These are phyloP conservation scores for Mimachlamys varia DNA, from an alignment of 2,888 invertebrate species.

Conservation along the genomic window DNA sequence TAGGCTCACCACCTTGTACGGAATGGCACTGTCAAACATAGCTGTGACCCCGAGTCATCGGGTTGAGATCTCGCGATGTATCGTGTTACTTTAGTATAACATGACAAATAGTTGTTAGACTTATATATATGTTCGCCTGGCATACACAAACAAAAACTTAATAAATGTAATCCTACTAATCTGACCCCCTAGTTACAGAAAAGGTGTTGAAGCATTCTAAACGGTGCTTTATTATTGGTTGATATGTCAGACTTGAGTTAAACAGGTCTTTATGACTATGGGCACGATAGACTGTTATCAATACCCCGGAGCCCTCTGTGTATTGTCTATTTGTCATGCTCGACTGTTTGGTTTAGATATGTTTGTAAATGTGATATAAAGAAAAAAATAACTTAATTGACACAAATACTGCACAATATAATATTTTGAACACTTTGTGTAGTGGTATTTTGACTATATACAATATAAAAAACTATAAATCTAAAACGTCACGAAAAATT, in stretches of 20 bases:
- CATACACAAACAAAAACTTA: slow-evolving; percentile 29
- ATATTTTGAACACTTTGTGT: not conserved
- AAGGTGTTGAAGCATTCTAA: slow-evolving; percentile 34
- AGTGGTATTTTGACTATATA: not conserved
- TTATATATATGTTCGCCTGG: not conserved
- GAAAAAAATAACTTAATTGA: not conserved
- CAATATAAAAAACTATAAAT: not conserved
- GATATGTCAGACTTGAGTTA: slow-evolving; percentile 3
- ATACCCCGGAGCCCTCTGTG: not conserved
- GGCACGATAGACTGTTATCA: not conserved
- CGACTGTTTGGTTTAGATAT: not conserved
- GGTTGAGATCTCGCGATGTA: slow-evolving; percentile 27
- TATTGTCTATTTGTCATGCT: slow-evolving; percentile 8
- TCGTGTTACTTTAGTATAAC: slow-evolving; percentile 22
- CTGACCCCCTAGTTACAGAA: slow-evolving; percentile 25
- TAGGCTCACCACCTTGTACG: not conserved
- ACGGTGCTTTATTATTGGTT: slow-evolving; percentile 5
- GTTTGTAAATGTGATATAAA: not conserved
- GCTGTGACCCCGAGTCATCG: not conserved
- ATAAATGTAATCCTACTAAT: slow-evolving; percentile 7
- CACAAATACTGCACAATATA: not conserved
- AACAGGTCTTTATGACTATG: not conserved
- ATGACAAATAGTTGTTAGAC: slow-evolving; percentile 26
- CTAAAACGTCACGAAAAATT: no score
- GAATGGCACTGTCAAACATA: slow-evolving; percentile 26